Conservation (phyloP, 2,113 vertebrate genomes). For the Myotis yumanensis region DNA sequence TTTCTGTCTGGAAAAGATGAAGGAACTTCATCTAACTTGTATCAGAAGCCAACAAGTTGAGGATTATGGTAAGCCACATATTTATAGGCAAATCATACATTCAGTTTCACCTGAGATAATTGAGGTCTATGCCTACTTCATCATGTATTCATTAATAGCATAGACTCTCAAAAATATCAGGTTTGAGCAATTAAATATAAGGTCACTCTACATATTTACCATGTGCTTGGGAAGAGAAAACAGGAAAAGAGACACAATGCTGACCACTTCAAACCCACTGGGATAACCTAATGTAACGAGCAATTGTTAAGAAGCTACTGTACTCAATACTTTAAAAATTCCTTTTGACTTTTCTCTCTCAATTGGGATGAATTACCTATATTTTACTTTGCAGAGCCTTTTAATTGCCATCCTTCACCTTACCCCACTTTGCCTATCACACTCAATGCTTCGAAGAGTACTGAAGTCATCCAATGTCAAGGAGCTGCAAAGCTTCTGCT, state of each 20-base stretch:
- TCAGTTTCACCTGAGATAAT: not conserved
- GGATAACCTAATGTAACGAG: not conserved
- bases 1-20: not conserved
- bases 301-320: not conserved
- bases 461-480: not conserved
- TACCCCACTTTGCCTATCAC: not conserved
- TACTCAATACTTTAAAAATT: not conserved
- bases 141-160: not conserved
- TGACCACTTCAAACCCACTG: not conserved
- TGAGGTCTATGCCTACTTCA: not conserved
- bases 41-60: not conserved
- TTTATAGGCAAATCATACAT: not conserved
- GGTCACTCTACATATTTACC: not conserved
- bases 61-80: not conserved
- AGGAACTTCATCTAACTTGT: not conserved
- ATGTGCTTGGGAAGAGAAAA: not conserved
- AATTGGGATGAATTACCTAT: not conserved
- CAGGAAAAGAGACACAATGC: fast-evolving
- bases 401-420: conserved; percentile 25
- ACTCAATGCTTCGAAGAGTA: not conserved
- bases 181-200: not conserved
- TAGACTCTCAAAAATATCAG: not conserved
- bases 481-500: not conserved
- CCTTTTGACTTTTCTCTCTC: not conserved
- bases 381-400: not conserved